These are phyloP conservation scores for Penaeus indicus DNA, from an alignment of 1,140 invertebrate species.

Conservation along the genomic window DNA sequence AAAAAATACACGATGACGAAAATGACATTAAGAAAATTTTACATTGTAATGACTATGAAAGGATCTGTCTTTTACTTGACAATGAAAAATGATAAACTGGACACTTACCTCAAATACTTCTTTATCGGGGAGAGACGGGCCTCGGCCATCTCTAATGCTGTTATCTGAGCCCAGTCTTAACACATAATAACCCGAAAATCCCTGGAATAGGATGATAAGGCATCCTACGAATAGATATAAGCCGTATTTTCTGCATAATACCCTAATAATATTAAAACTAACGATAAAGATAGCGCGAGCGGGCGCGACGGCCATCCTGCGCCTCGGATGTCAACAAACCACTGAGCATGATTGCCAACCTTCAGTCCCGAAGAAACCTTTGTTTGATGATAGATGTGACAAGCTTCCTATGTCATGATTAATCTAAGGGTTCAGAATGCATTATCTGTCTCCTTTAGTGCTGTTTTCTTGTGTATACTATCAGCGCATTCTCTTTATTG, in stretches of 20 bases:
- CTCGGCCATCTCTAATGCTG: neutral
- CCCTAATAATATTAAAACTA: slow-evolving; percentile 52
- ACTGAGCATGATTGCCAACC: neutral
- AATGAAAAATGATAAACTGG: too few relatives aligned
- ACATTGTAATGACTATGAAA: too few relatives aligned
- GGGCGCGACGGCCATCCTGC: slow-evolving; percentile 44
- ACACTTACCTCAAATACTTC: too few relatives aligned
- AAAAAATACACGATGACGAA: too few relatives aligned
- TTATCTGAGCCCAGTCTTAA: slow-evolving; percentile 39
- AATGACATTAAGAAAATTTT: too few relatives aligned
- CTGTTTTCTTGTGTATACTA: too few relatives aligned
- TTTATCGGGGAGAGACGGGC: neutral
- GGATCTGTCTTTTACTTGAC: too few relatives aligned
- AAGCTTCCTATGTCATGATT: neutral
- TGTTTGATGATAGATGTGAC: neutral
- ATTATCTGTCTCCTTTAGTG: too few relatives aligned
- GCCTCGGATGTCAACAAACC: slow-evolving; percentile 55
- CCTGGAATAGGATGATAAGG: slow-evolving; percentile 45
- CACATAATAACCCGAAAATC: slow-evolving; percentile 50
- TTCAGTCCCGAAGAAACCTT: neutral
- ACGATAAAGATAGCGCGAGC: slow-evolving; percentile 53
- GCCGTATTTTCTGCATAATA: slow-evolving; percentile 53
- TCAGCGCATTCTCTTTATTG: too few relatives aligned
- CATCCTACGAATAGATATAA: slow-evolving; percentile 34
- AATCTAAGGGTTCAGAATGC: too few relatives aligned